Base-by-base conservation (phyloP, 2,113 vertebrate genomes). In the Andinoacara biseriatus region DNA sequence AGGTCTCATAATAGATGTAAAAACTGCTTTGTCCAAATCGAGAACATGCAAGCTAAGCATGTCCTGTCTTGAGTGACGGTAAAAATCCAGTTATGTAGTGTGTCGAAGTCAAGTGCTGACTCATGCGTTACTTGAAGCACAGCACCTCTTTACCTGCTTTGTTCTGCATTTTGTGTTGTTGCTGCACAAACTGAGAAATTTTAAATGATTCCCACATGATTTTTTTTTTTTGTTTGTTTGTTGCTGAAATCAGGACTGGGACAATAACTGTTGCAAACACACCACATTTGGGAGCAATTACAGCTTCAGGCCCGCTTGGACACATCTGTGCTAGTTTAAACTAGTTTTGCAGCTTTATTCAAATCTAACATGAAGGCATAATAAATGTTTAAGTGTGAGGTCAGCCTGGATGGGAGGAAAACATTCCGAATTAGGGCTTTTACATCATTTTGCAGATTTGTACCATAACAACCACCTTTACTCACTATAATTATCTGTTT, bases 301-400 rank as follows among this genome's bases (percentile, higher is more conserved):
- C 43, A 81, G 76, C 46, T 52, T 75, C 29, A 13, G 58, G 20
- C 46, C 40, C 6, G 86, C 46, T 76, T n/a, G 3, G 38, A 58
- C 43, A 85, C 83, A 81, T 83, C 58, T 82, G 74, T 80, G 74
- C 69, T 60, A 35, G 60, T 81, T 89, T 82, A 74, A 56, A 78
- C 52, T 77, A 26, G 67, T 7, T 60, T 11, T n/a, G 63, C 29
- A 22, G 33, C 56, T 82, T 52, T 13, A 76, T 81, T 31, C 56
- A 84, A 80, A 76, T 67, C 35, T 5, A 79, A 87, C 78, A 82
- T 35, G 56, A 83, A 58, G 26, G 8, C 35, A 33, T 52, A 82
- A 81, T 62, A 43, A 75, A 69, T 40, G 52, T 54, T 72, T 52
- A 72, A 72, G 67, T 54, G 67, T 72, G 67, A 54, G 67, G 46